phyloP scores from a whole-genome alignment of 2,113 vertebrate genomes.

The Sterrhoptilus dennistouni region DNA sequence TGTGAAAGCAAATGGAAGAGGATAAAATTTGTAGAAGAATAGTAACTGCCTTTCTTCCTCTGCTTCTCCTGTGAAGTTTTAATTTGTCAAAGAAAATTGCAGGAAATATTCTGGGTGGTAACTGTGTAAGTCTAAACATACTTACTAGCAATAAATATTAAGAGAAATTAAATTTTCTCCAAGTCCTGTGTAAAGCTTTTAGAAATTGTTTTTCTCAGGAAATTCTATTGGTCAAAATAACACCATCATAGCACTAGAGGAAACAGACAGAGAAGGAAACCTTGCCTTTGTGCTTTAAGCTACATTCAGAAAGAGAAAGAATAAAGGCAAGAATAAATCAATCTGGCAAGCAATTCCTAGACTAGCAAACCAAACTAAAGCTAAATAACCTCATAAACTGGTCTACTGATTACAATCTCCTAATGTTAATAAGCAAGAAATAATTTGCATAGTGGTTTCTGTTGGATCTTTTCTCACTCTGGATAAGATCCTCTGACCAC shows the following conservation, averaged over 20 bases:
- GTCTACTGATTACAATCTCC: background rate
- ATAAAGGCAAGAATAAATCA: background rate
- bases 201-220: background rate
- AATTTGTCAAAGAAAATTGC: background rate
- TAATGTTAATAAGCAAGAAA: background rate
- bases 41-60: background rate
- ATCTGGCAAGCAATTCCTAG: background rate
- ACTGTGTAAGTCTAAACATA: background rate
- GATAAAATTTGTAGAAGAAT: background rate
- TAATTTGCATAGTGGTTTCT: background rate
- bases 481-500: background rate
- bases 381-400: background rate
- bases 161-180: background rate
- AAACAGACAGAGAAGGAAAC: background rate
- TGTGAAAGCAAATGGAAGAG: background rate
- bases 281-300: background rate
- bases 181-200: background rate
- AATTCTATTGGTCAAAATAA: background rate
- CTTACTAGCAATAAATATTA: background rate
- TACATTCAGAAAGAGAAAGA: background rate
- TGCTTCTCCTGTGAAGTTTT: background rate
- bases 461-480: background rate
- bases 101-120: background rate
- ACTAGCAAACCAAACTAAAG: background rate
- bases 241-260: background rate